Conservation (phyloP, 2,888 invertebrate species). For the Incurvaria masculella region DNA sequence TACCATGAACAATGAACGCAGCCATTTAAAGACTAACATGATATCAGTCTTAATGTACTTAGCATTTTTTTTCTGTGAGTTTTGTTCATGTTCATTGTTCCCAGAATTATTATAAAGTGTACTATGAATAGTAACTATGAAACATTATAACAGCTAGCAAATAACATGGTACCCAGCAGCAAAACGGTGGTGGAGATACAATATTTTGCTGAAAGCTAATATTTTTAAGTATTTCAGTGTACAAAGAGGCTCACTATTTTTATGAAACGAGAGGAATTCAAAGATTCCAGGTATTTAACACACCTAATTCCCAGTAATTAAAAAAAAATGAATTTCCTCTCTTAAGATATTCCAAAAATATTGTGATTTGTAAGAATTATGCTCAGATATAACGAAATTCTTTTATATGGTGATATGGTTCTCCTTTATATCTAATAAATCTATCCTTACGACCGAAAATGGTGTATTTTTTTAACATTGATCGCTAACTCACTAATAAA, state of each 20-base stretch:
- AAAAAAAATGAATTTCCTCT: conserved; percentile 10
- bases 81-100: no score
- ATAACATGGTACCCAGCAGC: conserved; percentile 32
- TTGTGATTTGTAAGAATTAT: conserved; percentile 6
- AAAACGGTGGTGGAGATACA: conserved; percentile 31
- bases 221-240: conserved; percentile 6
- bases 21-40: no score
- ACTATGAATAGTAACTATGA: no score
- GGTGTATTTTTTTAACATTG: conserved; percentile 24
- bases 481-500: neutral
- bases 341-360: conserved; percentile 12
- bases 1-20: conserved; percentile 29
- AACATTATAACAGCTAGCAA: conserved; percentile 30
- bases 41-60: no score
- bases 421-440: conserved; percentile 30
- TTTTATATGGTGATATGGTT: conserved; percentile 44
- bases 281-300: no score
- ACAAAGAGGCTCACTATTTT: conserved; percentile 15
- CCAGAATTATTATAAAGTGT: no score
- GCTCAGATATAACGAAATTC: conserved; percentile 4
- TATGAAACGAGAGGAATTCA: neutral
- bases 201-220: conserved; percentile 12
- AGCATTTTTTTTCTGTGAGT: no score
- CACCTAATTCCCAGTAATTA: conserved; percentile 1
- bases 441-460: conserved; percentile 52